Evolutionary conservation across 2,113 vertebrate species (phyloP), one percentile per base, ranked within the genome.

Genomic region (Panurus biarmicus): DNA sequence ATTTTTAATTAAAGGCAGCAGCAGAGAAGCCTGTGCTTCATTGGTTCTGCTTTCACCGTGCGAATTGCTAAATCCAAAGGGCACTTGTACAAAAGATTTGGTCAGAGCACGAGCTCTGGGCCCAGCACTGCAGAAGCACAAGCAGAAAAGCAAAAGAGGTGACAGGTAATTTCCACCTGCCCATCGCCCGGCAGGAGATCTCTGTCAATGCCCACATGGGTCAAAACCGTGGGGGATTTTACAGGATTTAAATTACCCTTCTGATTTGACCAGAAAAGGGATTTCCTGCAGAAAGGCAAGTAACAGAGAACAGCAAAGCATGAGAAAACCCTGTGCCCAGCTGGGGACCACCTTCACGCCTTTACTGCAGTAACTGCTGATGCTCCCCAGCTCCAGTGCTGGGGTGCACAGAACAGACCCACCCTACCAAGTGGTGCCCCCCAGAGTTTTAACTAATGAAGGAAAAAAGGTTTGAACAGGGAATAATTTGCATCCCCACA

Each of bases 1-100:
- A 82, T 93, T 96, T 97, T 96, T 97, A 96, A 96, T 97, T 96
- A 97, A 96, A 95, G 89, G 83, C 84, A 94, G 85, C 85, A 75
- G 90, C 85, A 69, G 64, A 83, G 82, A 73, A 91, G 84, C 90
- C 87, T 40, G 48, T 89, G 94, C 93, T 96, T 96, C 94, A 90
- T 70, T 22, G 11, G 89, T 91, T 96, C 94, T 73, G 85, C 94
- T 93, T 94, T 70, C 7, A 3, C 57, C 1, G 0, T 84, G 67
- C 0, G 7, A 96, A 94, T 95, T 84, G 78, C 81, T 94, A 90
- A 96, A 94, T 90, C 92, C 75, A 94, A 89, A 96, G 93, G 89
- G 94, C 81, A 58, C 74, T 91, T 53, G 67, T 78, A 82, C 57
- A 31, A 84, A 94, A 89, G 74, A 74, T 89, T 70, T 58, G 73